Evolutionary conservation across 2,797 vertebrate genomes (phyloP), one percentile per base, ranked within the genome.

Genomic region (Chaunax sp.): DNA sequence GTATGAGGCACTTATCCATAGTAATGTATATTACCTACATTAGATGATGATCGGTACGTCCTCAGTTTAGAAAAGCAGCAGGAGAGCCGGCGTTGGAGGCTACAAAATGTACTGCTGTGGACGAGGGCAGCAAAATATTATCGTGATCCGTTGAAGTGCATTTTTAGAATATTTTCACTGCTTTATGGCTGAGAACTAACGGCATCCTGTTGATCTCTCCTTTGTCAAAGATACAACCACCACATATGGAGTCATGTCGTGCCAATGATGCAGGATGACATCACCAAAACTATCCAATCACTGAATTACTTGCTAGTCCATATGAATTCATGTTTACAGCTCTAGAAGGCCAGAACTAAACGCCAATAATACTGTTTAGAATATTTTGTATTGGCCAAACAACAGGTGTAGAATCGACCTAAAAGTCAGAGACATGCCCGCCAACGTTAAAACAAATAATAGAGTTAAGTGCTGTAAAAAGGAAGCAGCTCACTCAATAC

Each of bases 401-500:
- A 23, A 44, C 26, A 16, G 7, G 11, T 43, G 25, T 38, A 18
- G 38, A 37, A 25, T 18, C 2, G 7, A 28, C 30, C 9, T 51
- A 10, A 40, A 52, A n/a, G 28, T 40, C 14, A 3, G 20, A 28
- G 26, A 56, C 6, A 40, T n/a, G 33, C 19, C 18, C 1, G 19
- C 12, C 15, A n/a, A 41, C 9, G 41, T 43, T 41, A 37, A 54
- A 3, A 33, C 23, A 62, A 10, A 30, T 15, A n/a, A 64, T 5
- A 40, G 18, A 19, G 65, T 59, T 15, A 54, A 55, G 38, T 52
- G 51, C 37, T 47, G 44, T 41, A n/a, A 54, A 63, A 46, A 30
- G 23, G 41, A 26, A 66, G 46, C 25, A 4, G 18, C 47, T 55
- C 26, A 43, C 41, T 68, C 19, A n/a, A 7, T 28, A 3, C 53